These are phyloP conservation scores for Sus scrofa DNA, from an alignment of 2,113 vertebrate species.

Conservation along the genomic window DNA sequence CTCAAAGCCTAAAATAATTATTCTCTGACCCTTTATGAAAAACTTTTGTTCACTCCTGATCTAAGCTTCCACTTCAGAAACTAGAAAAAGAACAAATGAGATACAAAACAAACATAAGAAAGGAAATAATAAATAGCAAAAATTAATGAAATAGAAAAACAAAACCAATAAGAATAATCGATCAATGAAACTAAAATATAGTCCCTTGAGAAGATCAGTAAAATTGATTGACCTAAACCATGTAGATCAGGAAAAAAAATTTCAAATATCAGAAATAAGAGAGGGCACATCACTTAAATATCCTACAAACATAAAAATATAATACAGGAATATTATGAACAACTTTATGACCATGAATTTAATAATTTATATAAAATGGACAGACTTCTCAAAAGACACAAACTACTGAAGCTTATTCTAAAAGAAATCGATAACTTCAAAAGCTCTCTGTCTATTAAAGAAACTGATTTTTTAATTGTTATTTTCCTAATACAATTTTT, in stretches of 20 bases:
- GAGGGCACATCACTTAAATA: not conserved
- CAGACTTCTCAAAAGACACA: not conserved
- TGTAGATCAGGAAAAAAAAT: not conserved
- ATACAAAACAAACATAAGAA: not conserved
- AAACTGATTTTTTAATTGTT: not conserved
- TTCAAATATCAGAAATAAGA: not conserved
- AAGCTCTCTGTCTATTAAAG: not conserved
- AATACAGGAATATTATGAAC: not conserved
- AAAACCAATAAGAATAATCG: slow-evolving; percentile 9
- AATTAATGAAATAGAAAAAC: not conserved
- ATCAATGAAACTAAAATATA: not conserved
- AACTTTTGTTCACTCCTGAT: not conserved
- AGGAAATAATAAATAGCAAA: not conserved
- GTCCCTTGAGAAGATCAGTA: not conserved
- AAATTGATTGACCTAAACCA: not conserved
- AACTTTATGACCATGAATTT: not conserved
- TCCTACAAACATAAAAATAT: not conserved
- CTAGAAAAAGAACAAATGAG: not conserved
- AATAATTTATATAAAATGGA: not conserved
- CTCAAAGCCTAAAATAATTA: slow-evolving; percentile 46
- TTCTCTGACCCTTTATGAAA: not conserved
- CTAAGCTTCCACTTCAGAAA: not conserved
- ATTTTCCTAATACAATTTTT: no score
- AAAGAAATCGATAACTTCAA: not conserved
- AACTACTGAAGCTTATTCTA: slow-evolving; percentile 32